Percentiles rank a stretch among this genome's conserved stretches.
Evolutionary conservation across 1,140 invertebrate genomes (phyloP).

Genomic region (Trichomalopsis sarcophagae): DNA sequence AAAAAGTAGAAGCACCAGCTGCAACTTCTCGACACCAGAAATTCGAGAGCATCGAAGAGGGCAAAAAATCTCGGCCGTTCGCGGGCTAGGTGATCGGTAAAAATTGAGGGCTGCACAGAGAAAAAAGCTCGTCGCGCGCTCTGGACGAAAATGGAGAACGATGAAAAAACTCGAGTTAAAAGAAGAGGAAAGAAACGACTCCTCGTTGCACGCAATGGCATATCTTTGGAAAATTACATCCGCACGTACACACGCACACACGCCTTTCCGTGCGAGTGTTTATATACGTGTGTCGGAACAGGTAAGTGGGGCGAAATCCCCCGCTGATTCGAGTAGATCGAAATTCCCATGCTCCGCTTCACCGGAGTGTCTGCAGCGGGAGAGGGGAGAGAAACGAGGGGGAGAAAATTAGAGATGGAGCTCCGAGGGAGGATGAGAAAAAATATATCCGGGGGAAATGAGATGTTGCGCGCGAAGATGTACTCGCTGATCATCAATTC

Average conservation of each 20-base stretch:
- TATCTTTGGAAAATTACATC: slow-evolving; percentile 24
- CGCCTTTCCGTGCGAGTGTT: too few species aligned
- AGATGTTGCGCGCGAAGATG: neutral
- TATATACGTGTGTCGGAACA: too few species aligned
- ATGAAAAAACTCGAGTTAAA: neutral
- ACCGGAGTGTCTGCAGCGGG: neutral
- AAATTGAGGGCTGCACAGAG: slow-evolving; percentile 8
- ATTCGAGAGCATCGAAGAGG: neutral
- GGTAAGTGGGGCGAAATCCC: slow-evolving; percentile 2
- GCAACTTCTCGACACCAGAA: neutral
- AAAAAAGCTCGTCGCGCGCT: neutral
- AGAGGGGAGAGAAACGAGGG: neutral
- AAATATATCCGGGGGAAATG: neutral
- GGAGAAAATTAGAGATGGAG: too few species aligned
- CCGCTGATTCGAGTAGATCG: slow-evolving; percentile 17
- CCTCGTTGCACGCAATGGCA: neutral
- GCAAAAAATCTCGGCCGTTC: slow-evolving; percentile 26
- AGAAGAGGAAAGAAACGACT: slow-evolving; percentile 32
- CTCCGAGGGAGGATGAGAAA: slow-evolving; percentile 4
- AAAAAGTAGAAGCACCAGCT: too few species aligned
- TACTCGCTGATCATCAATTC: too few species aligned
- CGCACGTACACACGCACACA: neutral
- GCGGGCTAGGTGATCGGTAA: slow-evolving; percentile 25
- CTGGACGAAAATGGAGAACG: slow-evolving; percentile 15
- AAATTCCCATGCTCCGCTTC: slow-evolving; percentile 17